Evolutionary conservation across 2,888 invertebrate species (phyloP).

Genomic region (Eudemis profundana): DNA sequence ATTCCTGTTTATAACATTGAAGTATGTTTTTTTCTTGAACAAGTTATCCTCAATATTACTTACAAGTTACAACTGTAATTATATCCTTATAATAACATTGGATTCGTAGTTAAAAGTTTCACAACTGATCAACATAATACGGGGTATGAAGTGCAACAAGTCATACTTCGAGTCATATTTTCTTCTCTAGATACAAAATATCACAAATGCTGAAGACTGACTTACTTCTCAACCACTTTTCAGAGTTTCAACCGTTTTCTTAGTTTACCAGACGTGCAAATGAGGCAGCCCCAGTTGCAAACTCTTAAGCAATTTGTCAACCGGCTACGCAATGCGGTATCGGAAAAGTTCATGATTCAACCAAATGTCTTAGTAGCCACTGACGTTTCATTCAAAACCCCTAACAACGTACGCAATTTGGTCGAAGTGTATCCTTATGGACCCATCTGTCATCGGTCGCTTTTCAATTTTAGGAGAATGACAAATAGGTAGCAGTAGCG

Average conservation of each 20-base stretch:
- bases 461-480: too few species aligned
- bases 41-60: slow-evolving; percentile 5
- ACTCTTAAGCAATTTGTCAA: neutral
- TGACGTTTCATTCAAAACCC: neutral
- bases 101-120: neutral
- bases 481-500: too few species aligned
- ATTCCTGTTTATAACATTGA: slow-evolving; percentile 16
- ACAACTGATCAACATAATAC: neutral
- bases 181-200: slow-evolving; percentile 35
- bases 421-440: neutral
- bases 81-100: slow-evolving; percentile 1
- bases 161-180: slow-evolving; percentile 19
- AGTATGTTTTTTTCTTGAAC: slow-evolving; percentile 5
- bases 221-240: slow-evolving; percentile 18
- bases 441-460: neutral
- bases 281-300: slow-evolving; percentile 19
- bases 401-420: neutral
- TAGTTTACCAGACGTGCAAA: slow-evolving; percentile 25
- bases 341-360: neutral
- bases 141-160: slow-evolving; percentile 5
- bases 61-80: neutral
- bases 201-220: slow-evolving; percentile 33
- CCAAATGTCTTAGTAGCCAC: neutral
- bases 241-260: neutral
- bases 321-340: slow-evolving; percentile 6